Base-by-base conservation (phyloP, 1,140 invertebrate species). In the Harlomillsia oculata region DNA sequence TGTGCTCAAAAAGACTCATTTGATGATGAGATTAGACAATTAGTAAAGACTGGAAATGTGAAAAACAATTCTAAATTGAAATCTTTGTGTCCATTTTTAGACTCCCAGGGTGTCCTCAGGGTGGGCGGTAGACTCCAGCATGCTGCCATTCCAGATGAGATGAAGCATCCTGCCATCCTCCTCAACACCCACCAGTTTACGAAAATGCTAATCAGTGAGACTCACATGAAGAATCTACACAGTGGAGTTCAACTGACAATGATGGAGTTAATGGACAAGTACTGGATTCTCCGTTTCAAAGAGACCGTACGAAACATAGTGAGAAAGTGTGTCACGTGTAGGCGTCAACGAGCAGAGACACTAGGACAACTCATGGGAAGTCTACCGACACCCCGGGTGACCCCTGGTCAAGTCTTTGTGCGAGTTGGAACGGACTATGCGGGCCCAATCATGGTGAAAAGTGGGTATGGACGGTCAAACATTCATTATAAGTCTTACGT, bases 381-480 rank as follows among this genome's bases (percentile, higher is more conserved):
- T 20, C 28, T 58, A 13, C 55, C 55, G n/a, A 11, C 20, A 20
- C 3, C 3, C 3, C 16, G 49, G 21, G 50, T 53, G 4, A 36
- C 20, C 18, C 28, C 36, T 16, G 2, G 32, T 28, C 18, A 20
- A 41, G 21, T 40, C 3, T 69, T 73, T 59, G 8, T 32, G 9
- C 21, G 53, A 30, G 45, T 63, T 11, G 70, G 70, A 0, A 49
- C 71, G 1, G 69, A 72, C 51, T 72, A 69, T 44, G 67, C 66
- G 14, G 72, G 72, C 16, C 68, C 49, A 26, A 25, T 59, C 3
- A 1, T 20, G n/a, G 11, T 59, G 8, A 34, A 18, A 28, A 16
- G 4, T 6, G 6, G 5, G 4, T 5, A 29, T 29, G 49, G 45
- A 32, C 9, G 39, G 18, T 16, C 30, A 28, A 21, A 9, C 9